Conservation (phyloP, 2,888 invertebrate genomes). For the Habroteleia sp. region DNA sequence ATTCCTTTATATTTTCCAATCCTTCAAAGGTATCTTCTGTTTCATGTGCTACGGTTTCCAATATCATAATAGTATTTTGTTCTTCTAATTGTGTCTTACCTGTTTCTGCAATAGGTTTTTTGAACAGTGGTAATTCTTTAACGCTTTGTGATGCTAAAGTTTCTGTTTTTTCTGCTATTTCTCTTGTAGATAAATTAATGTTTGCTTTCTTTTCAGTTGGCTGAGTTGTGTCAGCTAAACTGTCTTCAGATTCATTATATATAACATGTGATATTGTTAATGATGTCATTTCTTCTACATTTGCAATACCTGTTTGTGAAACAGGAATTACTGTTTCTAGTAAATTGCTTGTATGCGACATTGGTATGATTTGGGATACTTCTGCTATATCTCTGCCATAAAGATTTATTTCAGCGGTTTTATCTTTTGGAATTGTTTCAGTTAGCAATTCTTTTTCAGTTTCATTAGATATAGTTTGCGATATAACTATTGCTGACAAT, state of each 20-base stretch:
- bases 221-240: background rate
- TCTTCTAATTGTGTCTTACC: constrained; percentile 72
- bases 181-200: constrained; percentile 71
- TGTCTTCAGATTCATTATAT: constrained; percentile 67
- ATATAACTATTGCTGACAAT: constrained; percentile 70
- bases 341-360: constrained; percentile 60
- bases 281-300: constrained; percentile 70
- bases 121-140: constrained; percentile 72
- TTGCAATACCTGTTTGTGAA: constrained; percentile 68
- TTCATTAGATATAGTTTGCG: constrained; percentile 69
- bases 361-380: constrained; percentile 74
- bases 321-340: constrained; percentile 69
- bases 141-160: constrained; percentile 79
- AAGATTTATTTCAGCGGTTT: constrained; percentile 66
- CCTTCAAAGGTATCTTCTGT: constrained; percentile 67
- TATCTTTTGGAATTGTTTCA: constrained; percentile 70
- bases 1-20: constrained; percentile 72
- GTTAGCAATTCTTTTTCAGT: constrained; percentile 64
- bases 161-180: constrained; percentile 82
- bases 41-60: constrained; percentile 73
- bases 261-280: constrained; percentile 69
- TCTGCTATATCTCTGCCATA: constrained; percentile 77
- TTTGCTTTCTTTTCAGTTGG: constrained; percentile 40
- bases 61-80: constrained; percentile 70
- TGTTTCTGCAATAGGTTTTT: constrained; percentile 67